These are phyloP conservation scores for Parnassius apollo DNA, from an alignment of 2,888 invertebrate genomes.

Conservation along the genomic window DNA sequence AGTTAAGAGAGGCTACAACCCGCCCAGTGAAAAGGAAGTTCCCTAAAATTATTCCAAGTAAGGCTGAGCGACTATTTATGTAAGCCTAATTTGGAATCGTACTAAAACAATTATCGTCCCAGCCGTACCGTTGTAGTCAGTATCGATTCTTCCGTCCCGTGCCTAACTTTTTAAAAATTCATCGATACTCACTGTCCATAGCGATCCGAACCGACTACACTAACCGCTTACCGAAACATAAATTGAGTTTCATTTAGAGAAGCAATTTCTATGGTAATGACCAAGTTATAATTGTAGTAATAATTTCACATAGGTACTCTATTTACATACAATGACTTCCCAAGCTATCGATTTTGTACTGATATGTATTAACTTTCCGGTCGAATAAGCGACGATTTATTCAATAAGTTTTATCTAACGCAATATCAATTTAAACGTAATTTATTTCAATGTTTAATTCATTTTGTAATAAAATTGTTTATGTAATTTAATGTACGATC, in stretches of 20 bases:
- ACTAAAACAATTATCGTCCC: constrained; percentile 45
- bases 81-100: constrained; percentile 32
- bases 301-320: not conserved
- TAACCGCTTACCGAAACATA: constrained; percentile 44
- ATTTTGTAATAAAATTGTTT: too few relatives aligned
- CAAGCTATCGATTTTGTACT: constrained; percentile 9
- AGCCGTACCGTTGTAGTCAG: constrained; percentile 54
- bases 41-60: constrained; percentile 21
- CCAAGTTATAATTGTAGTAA: constrained; percentile 3
- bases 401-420: not conserved
- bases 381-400: not conserved
- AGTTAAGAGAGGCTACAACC: constrained; percentile 19
- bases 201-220: constrained; percentile 55
- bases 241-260: constrained; percentile 28
- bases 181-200: constrained; percentile 63
- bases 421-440: not conserved
- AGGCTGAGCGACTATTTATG: constrained; percentile 26
- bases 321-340: not conserved
- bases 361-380: not conserved
- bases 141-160: constrained; percentile 77
- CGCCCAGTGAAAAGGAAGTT: constrained; percentile 26
- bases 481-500: not conserved
- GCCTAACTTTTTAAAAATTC: constrained; percentile 74
- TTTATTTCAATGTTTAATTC: not conserved
- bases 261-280: constrained; percentile 13